These are phyloP conservation scores for Allygus modestus DNA, from an alignment of 2,888 invertebrate species.

Conservation along the genomic window DNA sequence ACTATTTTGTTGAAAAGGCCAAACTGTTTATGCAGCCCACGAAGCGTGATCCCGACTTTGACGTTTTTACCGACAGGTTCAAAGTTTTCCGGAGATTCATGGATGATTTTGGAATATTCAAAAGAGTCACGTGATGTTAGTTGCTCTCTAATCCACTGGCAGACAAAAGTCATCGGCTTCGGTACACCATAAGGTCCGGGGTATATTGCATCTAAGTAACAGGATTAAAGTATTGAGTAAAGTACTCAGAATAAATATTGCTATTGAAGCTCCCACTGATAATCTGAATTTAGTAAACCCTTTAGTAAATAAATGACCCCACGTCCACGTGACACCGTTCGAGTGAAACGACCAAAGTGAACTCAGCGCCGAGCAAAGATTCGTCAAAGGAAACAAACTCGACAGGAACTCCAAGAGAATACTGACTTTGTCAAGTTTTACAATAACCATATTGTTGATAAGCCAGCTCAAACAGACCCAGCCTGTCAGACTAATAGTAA, in stretches of 20 bases:
- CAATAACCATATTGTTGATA: not conserved
- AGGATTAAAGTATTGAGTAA: not conserved
- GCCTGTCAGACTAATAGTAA: not conserved
- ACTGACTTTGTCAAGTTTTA: not conserved
- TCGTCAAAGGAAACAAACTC: not conserved
- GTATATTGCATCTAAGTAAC: not conserved
- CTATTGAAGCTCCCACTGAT: not conserved
- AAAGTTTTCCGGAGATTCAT: slow-evolving; percentile 9
- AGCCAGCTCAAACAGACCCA: not conserved
- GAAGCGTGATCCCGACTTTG: slow-evolving; percentile 4
- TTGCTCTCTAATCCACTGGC: not conserved
- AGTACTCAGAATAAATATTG: not conserved
- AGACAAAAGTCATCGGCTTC: not conserved
- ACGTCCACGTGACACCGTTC: not conserved
- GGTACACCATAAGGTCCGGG: slow-evolving; percentile 14
- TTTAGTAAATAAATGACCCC: not conserved
- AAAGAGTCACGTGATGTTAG: not conserved
- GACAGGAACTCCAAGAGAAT: not conserved
- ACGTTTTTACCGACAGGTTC: not conserved
- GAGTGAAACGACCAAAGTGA: not conserved
- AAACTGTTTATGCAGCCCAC: not conserved
- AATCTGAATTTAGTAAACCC: not conserved
- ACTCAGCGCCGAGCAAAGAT: slow-evolving; percentile 1
- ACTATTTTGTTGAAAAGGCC: slow-evolving; percentile 72
- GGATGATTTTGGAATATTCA: not conserved